Conservation (phyloP, 1,140 invertebrate species). For the Drosophila navojoa region DNA sequence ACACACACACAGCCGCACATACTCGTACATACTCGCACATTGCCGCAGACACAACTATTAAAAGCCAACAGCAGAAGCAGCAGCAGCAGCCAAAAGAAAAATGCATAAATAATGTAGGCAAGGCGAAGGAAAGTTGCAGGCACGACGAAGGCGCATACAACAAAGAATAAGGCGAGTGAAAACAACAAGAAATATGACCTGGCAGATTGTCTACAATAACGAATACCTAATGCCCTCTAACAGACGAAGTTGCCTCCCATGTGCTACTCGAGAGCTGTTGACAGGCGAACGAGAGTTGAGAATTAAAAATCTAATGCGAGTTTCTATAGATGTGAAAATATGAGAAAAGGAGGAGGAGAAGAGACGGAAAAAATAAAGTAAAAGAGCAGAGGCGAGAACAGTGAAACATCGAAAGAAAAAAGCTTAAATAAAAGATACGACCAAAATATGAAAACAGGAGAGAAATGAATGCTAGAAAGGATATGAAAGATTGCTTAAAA, state of each 20-base stretch:
- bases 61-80: conserved; percentile 67
- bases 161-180: conserved; percentile 10
- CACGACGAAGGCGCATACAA: not conserved
- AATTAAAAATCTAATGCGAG: not conserved
- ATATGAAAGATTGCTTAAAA: no score
- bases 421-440: no score
- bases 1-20: conserved; percentile 25
- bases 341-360: no score
- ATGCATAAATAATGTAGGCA: conserved; percentile 75
- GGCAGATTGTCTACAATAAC: conserved; percentile 17
- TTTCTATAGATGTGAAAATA: no score
- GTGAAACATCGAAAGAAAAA: no score
- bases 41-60: conserved; percentile 69
- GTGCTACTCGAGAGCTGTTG: not conserved
- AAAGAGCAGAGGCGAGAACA: no score
- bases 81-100: conserved; percentile 69
- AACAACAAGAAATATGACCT: conserved; percentile 35
- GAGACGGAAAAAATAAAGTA: no score
- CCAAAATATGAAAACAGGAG: no score
- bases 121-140: conserved; percentile 35
- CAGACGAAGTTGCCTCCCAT: no score
- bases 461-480: no score
- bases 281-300: not conserved
- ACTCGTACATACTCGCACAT: conserved; percentile 45
- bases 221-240: conserved; percentile 40